Base-by-base conservation (phyloP, 2,888 invertebrate genomes). In the Acronicta aceris region DNA sequence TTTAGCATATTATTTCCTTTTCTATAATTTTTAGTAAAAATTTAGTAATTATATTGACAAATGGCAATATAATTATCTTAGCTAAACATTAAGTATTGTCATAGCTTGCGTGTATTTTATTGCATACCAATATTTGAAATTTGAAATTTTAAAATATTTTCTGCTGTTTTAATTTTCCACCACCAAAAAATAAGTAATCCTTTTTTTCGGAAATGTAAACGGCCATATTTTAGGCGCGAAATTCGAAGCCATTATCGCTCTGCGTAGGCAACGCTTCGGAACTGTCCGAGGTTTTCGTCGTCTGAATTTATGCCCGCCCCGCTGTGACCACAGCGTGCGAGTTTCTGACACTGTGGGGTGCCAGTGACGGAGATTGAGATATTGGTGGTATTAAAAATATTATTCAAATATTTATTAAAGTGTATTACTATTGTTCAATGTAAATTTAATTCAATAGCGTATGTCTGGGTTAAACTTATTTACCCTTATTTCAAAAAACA, bases 291-390 rank as follows among this genome's bases (percentile, higher is more conserved):
- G 81, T 79, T 84, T 81, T 82, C 86, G 82, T 75, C 81, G 83
- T 66, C 72, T 73, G 84, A 85, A 88, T 88, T 87, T 86, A 87
- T 85, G 83, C 81, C 79, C 80, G 72, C 79, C 82, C 83, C 79
- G 79, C 78, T 81, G 79, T 82, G 80, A 82, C 85, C 85, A 77
- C 84, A 82, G 74, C 71, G 73, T 74, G 82, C 75, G 77, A 79
- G 80, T 75, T 71, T 62, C 51, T 62, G 60, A 61, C 51, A 33
- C 40, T 41, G 77, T 70, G 64, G 38, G 76, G 82, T 55, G 36
- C 47, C 53, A 66, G 16, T 81, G 57, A 12, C 3, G 54, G 74
- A 68, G 71, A 30, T 13, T 4, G 8, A 17, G n/a, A 38, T 38
- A 7, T 38, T n/a, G 13, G n/a, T n/a, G 10, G 12, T 4, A 33